Evolutionary conservation across 1,140 invertebrate species (phyloP).

Genomic region (Tetramorium parvispinum): DNA sequence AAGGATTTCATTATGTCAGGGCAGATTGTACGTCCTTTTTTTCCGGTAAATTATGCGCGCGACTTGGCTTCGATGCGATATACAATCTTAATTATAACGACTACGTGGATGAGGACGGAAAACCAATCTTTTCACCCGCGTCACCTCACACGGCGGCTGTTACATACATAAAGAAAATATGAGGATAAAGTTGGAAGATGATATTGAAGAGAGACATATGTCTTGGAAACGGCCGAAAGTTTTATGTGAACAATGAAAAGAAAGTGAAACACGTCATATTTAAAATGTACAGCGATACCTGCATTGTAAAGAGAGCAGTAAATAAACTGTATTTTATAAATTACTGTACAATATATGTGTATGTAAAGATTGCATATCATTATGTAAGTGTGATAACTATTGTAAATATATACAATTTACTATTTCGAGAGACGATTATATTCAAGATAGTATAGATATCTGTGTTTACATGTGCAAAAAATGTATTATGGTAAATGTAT

Average conservation of each 20-base stretch:
- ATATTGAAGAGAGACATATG: neutral
- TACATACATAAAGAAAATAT: constrained; percentile 85
- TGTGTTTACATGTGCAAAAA: neutral
- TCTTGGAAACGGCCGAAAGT: neutral
- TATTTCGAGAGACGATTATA: neutral
- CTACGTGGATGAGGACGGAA: constrained; percentile 87
- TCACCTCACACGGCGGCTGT: constrained; percentile 86
- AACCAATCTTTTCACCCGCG: constrained; percentile 87
- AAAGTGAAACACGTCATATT: neutral
- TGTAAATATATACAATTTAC: neutral
- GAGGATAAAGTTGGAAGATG: neutral
- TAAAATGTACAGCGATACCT: neutral
- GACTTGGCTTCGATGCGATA: constrained; percentile 88
- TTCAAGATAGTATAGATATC: neutral
- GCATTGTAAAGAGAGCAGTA: neutral
- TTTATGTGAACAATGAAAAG: neutral
- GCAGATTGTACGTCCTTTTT: constrained; percentile 90
- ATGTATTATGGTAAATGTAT: neutral
- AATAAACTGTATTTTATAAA: constrained; percentile 15
- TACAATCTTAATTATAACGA: constrained; percentile 89
- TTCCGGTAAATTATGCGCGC: constrained; percentile 89
- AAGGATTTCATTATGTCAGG: constrained; percentile 85
- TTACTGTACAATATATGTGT: neutral
- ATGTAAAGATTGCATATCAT: neutral
- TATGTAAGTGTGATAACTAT: neutral